These are phyloP conservation scores for Melanophora roralis DNA, from an alignment of 2,888 invertebrate genomes.

Conservation along the genomic window DNA sequence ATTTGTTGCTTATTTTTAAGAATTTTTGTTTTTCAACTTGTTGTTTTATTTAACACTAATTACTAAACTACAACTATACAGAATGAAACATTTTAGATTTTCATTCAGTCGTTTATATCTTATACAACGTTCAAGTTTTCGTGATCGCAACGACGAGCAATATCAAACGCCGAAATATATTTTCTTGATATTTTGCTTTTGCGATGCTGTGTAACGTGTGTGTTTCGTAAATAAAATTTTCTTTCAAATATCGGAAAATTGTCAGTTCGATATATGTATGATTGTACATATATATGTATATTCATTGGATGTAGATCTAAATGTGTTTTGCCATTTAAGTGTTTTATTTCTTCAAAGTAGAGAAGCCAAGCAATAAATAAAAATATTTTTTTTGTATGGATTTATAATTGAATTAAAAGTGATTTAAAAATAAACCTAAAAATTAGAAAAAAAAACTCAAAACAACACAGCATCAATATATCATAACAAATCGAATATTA, in stretches of 20 bases:
- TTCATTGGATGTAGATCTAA: not conserved
- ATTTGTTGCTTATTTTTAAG: not conserved
- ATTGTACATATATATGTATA: no score
- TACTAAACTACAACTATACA: slow-evolving; percentile 62
- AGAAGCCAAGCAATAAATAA: slow-evolving; percentile 11
- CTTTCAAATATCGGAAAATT: slow-evolving; percentile 12
- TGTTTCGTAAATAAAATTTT: slow-evolving; percentile 22
- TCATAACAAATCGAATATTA: slow-evolving; percentile 24
- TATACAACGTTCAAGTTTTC: slow-evolving; percentile 70
- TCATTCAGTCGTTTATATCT: slow-evolving; percentile 73
- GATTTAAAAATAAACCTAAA: slow-evolving; percentile 51
- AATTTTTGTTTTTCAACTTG: slow-evolving; percentile 45
- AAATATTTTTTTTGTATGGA: slow-evolving; percentile 12
- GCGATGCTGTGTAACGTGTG: not conserved
- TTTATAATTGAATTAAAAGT: slow-evolving; percentile 36
- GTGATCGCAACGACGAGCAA: not conserved
- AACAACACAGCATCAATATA: slow-evolving; percentile 9
- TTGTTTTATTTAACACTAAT: slow-evolving; percentile 1
- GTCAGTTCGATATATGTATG: not conserved
- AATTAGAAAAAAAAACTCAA: not conserved
- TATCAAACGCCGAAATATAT: not conserved
- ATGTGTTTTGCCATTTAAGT: slow-evolving; percentile 8
- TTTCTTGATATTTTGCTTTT: slow-evolving; percentile 24
- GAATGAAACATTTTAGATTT: slow-evolving; percentile 69
- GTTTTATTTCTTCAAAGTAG: not conserved